Percentiles rank a stretch among this genome's conserved stretches.
Evolutionary conservation across 1,140 invertebrate species (phyloP).

Genomic region (Lepidurus couesii): DNA sequence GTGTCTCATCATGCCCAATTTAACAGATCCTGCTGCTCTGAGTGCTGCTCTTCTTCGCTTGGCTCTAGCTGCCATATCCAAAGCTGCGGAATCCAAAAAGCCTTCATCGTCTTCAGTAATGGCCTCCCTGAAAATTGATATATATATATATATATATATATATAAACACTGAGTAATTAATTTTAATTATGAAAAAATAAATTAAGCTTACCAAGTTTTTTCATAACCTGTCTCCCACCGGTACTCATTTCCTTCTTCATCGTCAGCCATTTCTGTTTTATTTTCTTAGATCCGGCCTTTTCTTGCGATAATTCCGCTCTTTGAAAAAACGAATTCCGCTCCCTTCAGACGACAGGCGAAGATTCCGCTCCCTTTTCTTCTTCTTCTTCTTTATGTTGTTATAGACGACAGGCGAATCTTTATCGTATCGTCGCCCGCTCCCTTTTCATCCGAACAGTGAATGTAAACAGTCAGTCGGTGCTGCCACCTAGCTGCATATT

Average conservation of each 20-base stretch:
- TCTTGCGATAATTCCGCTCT: no score
- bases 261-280: slow-evolving; percentile 56
- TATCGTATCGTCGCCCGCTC: no score
- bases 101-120: slow-evolving; percentile 94
- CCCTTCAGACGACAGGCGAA: no score
- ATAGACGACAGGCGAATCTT: no score
- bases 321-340: no score
- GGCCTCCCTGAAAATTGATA: slow-evolving; percentile 67
- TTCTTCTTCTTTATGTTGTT: no score
- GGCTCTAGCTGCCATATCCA: slow-evolving; percentile 83
- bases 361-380: no score
- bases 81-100: slow-evolving; percentile 76
- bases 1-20: slow-evolving; percentile 95
- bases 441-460: no score
- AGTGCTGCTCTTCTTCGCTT: slow-evolving; percentile 69
- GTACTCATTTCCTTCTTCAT: slow-evolving; percentile 86
- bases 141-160: slow-evolving; percentile 32
- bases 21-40: slow-evolving; percentile 57
- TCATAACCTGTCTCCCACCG: slow-evolving; percentile 96
- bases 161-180: slow-evolving; percentile 28
- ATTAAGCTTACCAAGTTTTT: slow-evolving; percentile 73
- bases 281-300: no score
- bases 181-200: slow-evolving; percentile 31
- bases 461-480: no score
- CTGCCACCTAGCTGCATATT: no score